Conservation (phyloP, 2,113 vertebrate species). For the Solea solea region DNA sequence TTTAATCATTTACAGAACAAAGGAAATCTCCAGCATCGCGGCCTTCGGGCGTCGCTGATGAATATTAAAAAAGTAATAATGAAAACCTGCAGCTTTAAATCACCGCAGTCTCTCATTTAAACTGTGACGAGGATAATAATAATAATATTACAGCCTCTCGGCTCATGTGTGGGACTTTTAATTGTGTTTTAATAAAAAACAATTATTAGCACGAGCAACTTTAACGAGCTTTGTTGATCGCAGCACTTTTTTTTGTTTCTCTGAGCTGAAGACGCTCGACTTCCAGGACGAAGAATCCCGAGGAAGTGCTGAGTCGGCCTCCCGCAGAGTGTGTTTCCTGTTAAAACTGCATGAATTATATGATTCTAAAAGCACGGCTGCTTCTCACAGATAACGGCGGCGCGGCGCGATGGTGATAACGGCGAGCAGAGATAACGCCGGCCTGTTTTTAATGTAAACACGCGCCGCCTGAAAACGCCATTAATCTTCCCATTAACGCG, state of each 20-base stretch:
- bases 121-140: background rate
- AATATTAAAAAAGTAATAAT: background rate
- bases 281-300: conserved; percentile 60
- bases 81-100: background rate
- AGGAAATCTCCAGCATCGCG: too few species aligned
- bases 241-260: conserved; percentile 33
- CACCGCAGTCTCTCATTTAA: background rate
- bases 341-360: conserved; percentile 73
- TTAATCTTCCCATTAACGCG: conserved; percentile 67
- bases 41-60: background rate
- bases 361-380: conserved; percentile 65
- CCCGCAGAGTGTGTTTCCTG: conserved; percentile 55
- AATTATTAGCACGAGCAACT: conserved; percentile 20
- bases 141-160: background rate
- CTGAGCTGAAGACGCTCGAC: conserved; percentile 7
- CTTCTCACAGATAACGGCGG: conserved; percentile 66
- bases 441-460: conserved; percentile 66
- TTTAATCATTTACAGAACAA: too few species aligned
- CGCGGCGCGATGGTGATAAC: conserved; percentile 47
- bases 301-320: conserved; percentile 60
- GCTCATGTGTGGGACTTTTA: background rate
- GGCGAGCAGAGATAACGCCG: conserved; percentile 43
- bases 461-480: conserved; percentile 56
- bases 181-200: conserved; percentile 4
- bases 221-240: conserved; percentile 37